These are phyloP conservation scores for Lutjanus argentimaculatus DNA, from an alignment of 2,797 vertebrate genomes.

Conservation along the genomic window DNA sequence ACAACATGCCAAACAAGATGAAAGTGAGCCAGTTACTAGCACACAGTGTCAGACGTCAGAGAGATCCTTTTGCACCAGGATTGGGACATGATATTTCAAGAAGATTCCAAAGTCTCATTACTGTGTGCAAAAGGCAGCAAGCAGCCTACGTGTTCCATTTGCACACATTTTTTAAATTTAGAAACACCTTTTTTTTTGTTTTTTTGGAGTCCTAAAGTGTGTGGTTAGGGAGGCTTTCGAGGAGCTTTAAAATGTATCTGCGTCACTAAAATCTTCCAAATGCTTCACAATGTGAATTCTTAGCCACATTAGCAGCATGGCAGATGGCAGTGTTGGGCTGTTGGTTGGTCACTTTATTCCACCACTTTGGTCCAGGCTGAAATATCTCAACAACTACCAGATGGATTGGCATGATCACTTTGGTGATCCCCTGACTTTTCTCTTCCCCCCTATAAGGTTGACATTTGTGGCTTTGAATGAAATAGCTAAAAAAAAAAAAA, in stretches of 20 bases:
- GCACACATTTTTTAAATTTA: neutral
- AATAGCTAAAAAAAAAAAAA: neutral
- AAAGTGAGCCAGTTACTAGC: conserved; percentile 45
- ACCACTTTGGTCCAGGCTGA: neutral
- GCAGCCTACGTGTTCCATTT: neutral
- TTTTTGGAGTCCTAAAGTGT: too few relatives aligned
- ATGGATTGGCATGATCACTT: neutral
- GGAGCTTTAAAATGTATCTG: neutral
- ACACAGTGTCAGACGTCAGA: conserved; percentile 24
- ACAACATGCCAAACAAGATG: conserved; percentile 50
- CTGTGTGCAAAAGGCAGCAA: neutral
- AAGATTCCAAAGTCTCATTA: conserved; percentile 2
- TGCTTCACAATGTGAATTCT: neutral
- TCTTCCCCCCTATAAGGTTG: too few relatives aligned
- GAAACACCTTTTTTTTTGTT: neutral
- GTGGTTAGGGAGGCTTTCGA: neutral
- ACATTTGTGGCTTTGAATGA: neutral
- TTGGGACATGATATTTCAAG: conserved; percentile 13
- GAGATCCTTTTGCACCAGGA: conserved; percentile 23
- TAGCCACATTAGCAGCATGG: neutral
- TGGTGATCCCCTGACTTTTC: neutral
- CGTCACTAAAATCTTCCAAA: neutral
- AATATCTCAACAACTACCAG: neutral
- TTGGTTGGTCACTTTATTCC: neutral
- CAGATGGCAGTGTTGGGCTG: neutral